phyloP scores from a whole-genome alignment of 2,113 vertebrate genomes.

The Piprites chloris region DNA sequence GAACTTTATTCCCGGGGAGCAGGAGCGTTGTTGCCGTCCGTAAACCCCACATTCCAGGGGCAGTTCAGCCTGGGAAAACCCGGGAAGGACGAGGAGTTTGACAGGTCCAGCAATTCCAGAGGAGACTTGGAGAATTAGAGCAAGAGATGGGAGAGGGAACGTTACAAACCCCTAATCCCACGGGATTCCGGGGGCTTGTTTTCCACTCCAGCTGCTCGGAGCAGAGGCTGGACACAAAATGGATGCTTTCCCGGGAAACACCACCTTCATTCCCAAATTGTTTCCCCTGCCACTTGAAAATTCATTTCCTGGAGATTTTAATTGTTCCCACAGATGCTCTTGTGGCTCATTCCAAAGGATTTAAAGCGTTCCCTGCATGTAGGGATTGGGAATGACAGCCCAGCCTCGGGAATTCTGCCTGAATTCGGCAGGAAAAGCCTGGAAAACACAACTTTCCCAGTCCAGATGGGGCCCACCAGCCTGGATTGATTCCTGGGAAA shows the following conservation, averaged over 20 bases:
- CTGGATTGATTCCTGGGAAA: background rate
- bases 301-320: background rate
- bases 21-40: background rate
- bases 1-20: background rate
- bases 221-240: background rate
- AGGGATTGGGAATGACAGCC: background rate
- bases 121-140: background rate
- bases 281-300: background rate
- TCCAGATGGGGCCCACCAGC: background rate
- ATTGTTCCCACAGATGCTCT: background rate
- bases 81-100: background rate
- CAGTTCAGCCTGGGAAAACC: background rate
- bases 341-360: background rate
- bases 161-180: background rate
- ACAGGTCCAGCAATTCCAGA: background rate
- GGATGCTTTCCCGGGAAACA: background rate
- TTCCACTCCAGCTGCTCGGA: background rate
- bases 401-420: background rate
- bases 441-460: background rate
- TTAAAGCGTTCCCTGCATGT: background rate
- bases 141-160: background rate
- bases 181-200: background rate
- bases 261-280: background rate
- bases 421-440: background rate
- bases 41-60: background rate